phyloP scores from a whole-genome alignment of 2,113 vertebrate species.

The Pipra filicauda region DNA sequence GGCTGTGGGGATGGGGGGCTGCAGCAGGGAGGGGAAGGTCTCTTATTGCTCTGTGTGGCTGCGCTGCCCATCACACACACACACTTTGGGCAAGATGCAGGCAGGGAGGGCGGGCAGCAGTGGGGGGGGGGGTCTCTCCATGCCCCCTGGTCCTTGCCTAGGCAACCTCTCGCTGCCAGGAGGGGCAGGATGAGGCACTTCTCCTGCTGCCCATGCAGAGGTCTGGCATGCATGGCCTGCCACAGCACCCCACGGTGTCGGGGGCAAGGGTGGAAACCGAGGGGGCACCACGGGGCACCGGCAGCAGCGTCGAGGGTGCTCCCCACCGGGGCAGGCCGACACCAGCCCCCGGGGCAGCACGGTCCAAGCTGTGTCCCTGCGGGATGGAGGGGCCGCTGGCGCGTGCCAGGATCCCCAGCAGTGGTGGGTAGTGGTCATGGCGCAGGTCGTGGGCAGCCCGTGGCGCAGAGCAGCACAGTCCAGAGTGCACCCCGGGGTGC shows the following conservation, averaged over 20 bases:
- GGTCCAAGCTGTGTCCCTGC: not conserved
- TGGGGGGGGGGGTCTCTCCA: not conserved
- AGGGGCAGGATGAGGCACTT: constrained; percentile 23
- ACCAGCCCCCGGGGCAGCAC: not conserved
- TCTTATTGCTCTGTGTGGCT: not conserved
- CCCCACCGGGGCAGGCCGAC: not conserved
- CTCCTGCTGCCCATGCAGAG: not conserved
- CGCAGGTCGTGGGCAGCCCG: not conserved
- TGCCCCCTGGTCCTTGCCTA: not conserved
- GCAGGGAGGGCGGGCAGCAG: not conserved
- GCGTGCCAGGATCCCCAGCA: accelerated
- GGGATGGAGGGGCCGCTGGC: not conserved
- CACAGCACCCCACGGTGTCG: accelerated
- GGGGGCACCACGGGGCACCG: not conserved
- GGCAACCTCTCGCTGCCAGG: accelerated
- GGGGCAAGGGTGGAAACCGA: accelerated
- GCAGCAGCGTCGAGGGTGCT: not conserved
- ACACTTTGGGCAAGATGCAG: accelerated
- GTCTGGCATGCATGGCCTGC: not conserved
- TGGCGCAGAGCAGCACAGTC: not conserved
- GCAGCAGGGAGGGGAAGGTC: not conserved
- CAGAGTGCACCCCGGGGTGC: accelerated
- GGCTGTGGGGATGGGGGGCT: not conserved
- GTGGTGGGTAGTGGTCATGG: not conserved
- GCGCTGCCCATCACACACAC: not conserved